These are phyloP conservation scores for Phataginus tetradactyla DNA, from an alignment of 2,797 vertebrate species.

Conservation along the genomic window DNA sequence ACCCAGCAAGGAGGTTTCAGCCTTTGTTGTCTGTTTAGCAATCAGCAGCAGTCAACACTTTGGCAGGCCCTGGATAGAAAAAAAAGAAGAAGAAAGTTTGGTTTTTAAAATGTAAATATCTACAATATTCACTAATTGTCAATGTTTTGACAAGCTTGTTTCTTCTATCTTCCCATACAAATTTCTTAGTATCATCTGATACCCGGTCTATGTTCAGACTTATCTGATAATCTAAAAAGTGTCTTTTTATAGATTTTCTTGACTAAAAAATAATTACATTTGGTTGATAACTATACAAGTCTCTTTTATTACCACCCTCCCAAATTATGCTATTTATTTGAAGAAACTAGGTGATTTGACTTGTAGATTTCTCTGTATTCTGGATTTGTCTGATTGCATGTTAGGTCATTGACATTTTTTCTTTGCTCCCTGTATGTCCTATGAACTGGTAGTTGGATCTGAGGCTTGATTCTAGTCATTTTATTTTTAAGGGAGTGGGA, in stretches of 20 bases:
- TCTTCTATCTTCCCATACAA: conserved; percentile 20
- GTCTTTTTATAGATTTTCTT: conserved; percentile 10
- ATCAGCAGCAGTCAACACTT: background rate
- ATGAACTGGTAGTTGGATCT: background rate
- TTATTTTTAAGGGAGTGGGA: background rate
- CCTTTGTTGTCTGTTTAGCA: background rate
- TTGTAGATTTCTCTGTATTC: background rate
- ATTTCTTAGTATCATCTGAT: background rate
- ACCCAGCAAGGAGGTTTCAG: background rate
- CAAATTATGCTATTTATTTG: background rate
- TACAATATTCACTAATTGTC: background rate
- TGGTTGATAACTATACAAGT: background rate
- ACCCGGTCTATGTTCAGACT: background rate
- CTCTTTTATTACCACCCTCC: background rate
- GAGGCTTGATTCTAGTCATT: background rate
- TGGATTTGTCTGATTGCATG: background rate
- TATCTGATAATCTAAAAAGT: background rate
- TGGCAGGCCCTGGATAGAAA: background rate
- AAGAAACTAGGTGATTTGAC: conserved; percentile 1
- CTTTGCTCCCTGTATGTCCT: background rate
- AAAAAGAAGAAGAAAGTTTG: conserved; percentile 3
- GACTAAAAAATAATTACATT: background rate
- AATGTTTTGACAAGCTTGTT: conserved; percentile 5
- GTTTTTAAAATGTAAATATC: background rate
- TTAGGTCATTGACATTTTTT: background rate